Evolutionary conservation across 2,888 invertebrate species (phyloP), one percentile per base, ranked within the genome.

Genomic region (Monoplex corrugatus): DNA sequence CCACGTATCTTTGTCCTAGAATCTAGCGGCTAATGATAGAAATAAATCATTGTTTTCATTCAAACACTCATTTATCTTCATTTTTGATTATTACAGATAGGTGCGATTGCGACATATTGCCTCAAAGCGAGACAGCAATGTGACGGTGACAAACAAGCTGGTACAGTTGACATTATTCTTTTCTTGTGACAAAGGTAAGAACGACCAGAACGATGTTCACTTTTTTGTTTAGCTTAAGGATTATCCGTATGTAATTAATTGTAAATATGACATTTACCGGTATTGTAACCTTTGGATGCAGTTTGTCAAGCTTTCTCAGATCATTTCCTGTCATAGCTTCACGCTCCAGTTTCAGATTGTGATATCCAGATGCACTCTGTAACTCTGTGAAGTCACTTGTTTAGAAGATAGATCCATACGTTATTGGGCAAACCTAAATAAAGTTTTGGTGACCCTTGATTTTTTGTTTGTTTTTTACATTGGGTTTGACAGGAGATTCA

Each of bases 111-210:
- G 40, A 80, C 78, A 80, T 80, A 5, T 40, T 80, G 43, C 78
- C 78, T 6, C 40, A 80, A 80, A 80, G 40, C 43, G 19, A 23
- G 23, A 43, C 78, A 80, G 78, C 78, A 43, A 80, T 80, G 78
- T 80, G 78, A 80, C 78, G 78, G 78, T 80, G 78, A 80, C 43
- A 43, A 80, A 80, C 28, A 19, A 38, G 2, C 57, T 38, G 35
- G 23, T 75, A 23, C 40, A 80, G 78, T 40, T 80, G 78, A 80
- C 78, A 80, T 10, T 23, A 43, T 80, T 80, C 78, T 75, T 43
- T 80, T 80, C 28, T 28, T 43, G 32, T 23, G 43, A 80, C n/a
- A 43, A 32, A 40, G 78, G 78, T 80, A 13, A 80, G 78, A 80
- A 40, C 23, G 28, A 28, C 78, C 23, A 23, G n/a, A n/a, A n/a